These are phyloP conservation scores for Gasterosteus nipponicus DNA, from an alignment of 2,113 vertebrate genomes.

Conservation along the genomic window DNA sequence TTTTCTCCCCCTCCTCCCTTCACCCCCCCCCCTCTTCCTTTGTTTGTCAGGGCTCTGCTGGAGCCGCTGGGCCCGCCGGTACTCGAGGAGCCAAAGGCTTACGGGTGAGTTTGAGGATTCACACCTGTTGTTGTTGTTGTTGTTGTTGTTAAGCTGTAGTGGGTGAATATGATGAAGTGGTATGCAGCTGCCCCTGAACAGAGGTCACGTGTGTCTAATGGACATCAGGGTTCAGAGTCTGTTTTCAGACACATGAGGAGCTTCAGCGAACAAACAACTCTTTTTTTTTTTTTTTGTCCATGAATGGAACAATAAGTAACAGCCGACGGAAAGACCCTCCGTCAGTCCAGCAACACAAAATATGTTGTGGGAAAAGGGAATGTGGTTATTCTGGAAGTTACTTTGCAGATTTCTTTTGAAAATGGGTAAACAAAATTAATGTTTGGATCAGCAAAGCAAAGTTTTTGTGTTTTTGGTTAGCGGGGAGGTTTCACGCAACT, in stretches of 20 bases:
- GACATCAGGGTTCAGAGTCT: conserved; percentile 22
- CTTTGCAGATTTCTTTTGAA: conserved; percentile 15
- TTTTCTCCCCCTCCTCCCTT: conserved; percentile 14
- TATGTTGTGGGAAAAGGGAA: conserved; percentile 49
- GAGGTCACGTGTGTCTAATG: conserved; percentile 55
- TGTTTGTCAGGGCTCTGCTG: conserved; percentile 85
- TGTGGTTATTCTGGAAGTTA: conserved; percentile 15
- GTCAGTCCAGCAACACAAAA: conserved; percentile 17
- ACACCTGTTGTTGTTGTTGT: conserved; percentile 21
- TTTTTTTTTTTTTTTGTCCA: conserved; percentile 40
- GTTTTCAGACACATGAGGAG: conserved; percentile 40
- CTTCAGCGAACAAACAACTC: conserved; percentile 34
- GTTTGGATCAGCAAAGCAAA: conserved; percentile 8
- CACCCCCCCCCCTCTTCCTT: conserved; percentile 39
- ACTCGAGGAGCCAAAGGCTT: conserved; percentile 90
- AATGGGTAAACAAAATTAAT: conserved; percentile 14
- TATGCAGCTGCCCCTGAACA: conserved; percentile 33
- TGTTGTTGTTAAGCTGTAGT: conserved; percentile 11
- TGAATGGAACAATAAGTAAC: conserved; percentile 29
- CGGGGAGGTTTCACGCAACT: background rate
- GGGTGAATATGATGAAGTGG: conserved; percentile 46
- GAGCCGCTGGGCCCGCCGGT: conserved; percentile 85
- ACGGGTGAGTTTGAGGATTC: conserved; percentile 82
- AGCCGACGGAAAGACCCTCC: conserved; percentile 6
- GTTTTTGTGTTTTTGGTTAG: background rate